Percentiles rank a stretch among this genome's conserved stretches.
phyloP scores from a whole-genome alignment of 2,113 vertebrate genomes.

The Clarias batrachus region DNA sequence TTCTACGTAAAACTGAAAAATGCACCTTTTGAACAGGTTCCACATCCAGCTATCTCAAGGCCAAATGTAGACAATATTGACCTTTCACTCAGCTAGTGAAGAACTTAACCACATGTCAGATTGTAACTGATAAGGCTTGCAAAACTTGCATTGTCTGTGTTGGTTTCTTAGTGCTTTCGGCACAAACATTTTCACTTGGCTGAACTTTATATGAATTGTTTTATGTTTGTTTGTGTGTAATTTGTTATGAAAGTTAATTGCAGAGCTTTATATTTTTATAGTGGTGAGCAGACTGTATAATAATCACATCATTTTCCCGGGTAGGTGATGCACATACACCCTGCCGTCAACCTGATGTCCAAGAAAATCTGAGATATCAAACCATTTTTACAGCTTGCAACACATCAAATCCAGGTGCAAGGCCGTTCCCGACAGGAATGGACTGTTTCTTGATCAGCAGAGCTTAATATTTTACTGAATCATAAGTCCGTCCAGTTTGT shows the following conservation, averaged over 20 bases:
- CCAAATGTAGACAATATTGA: not conserved
- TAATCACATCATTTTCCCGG: not conserved
- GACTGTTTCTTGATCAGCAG: too few relatives aligned
- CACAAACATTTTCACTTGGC: not conserved
- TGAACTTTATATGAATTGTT: not conserved
- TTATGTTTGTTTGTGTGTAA: not conserved
- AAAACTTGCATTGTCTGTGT: not conserved
- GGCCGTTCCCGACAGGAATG: too few relatives aligned
- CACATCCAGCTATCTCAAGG: not conserved
- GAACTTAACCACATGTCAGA: not conserved
- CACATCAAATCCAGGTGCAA: too few relatives aligned
- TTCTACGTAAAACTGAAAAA: not conserved
- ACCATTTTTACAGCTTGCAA: too few relatives aligned
- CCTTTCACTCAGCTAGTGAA: not conserved
- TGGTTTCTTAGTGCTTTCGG: not conserved
- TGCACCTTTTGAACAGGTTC: not conserved
- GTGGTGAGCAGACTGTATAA: not conserved
- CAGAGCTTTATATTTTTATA: not conserved
- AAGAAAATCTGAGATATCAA: too few relatives aligned
- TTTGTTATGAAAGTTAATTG: not conserved
- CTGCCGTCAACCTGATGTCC: too few relatives aligned
- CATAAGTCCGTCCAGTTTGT: not conserved
- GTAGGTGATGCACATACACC: too few relatives aligned
- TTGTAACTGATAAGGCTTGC: not conserved
- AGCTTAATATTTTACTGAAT: too few relatives aligned